Base-by-base conservation (phyloP, 2,888 invertebrate species). In the Kuschelorhynchus macadamiae region DNA sequence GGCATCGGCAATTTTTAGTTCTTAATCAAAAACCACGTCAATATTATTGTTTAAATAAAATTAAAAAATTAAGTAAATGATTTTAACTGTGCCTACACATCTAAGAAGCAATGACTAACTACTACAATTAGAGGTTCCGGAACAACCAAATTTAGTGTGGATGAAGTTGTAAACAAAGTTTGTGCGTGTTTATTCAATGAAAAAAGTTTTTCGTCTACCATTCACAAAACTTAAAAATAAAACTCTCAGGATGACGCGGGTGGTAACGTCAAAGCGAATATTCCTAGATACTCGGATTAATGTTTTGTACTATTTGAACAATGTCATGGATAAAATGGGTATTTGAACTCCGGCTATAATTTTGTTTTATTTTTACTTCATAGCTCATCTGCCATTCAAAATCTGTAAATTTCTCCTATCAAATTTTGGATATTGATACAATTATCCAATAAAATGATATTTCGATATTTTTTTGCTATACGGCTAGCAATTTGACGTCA, bases 151-250 rank as follows among this genome's bases (percentile, higher is more conserved):
- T 56, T 25, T 56, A 56, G 56, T 18, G 11, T n/a, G 32, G 14
- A 2, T 44, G n/a, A 14, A 17, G 32, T 33, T 33, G 32, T 18
- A 33, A 56, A 56, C 44, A 46, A 8, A 7, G 7, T 14, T 30
- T 25, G 9, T 56, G 33, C 46, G 16, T 56, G 32, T 56, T 32
- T 46, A 18, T 16, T 44, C 18, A 44, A 44, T 33, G 32, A 46
- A 32, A 44, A 36, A 46, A 32, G 17, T 30, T 56, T 56, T 46
- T 56, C 46, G 25, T 56, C 21, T 12, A 25, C 56, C 42, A 56
- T 56, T 56, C 46, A 56, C 44, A 56, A 5, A 56, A 56, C 21
- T 56, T 56, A 44, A 44, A 56, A 56, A 56, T 56, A 56, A 46
- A 17, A 33, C 33, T 44, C 7, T 32, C 41, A 41, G 42, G 32